These are phyloP conservation scores for Pangasius macronema DNA, from an alignment of 2,797 vertebrate genomes.

Conservation along the genomic window DNA sequence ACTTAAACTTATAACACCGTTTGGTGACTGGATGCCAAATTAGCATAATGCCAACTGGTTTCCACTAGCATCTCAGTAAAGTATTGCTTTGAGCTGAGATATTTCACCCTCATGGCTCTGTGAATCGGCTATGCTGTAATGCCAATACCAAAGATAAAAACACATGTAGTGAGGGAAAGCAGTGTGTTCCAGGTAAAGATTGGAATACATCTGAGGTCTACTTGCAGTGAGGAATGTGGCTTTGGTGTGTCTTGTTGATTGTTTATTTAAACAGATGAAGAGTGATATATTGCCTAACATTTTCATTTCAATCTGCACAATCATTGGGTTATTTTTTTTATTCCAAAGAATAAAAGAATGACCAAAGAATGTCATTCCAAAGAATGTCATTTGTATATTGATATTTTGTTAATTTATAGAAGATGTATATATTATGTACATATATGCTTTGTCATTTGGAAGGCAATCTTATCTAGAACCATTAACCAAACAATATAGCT, in stretches of 20 bases:
- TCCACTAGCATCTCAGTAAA: background rate
- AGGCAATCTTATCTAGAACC: background rate
- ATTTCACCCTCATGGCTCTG: constrained; percentile 46
- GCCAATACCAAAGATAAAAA: constrained; percentile 36
- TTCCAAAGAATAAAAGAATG: no score
- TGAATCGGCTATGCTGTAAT: constrained; percentile 30
- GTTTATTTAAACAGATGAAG: constrained; percentile 37
- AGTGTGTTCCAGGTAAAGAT: constrained; percentile 25
- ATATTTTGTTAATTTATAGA: background rate
- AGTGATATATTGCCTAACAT: constrained; percentile 12
- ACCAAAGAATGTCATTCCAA: background rate
- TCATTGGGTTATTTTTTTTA: background rate
- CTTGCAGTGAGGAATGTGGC: constrained; percentile 38
- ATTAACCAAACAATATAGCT: background rate
- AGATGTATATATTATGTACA: background rate
- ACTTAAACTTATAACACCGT: background rate
- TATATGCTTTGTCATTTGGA: background rate
- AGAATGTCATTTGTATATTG: background rate
- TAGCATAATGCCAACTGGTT: background rate
- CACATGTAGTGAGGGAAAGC: constrained; percentile 29
- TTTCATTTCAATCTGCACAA: background rate
- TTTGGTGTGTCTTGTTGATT: constrained; percentile 28
- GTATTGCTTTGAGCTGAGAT: constrained; percentile 34
- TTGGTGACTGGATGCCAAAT: background rate
- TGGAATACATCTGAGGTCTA: constrained; percentile 30